These are phyloP conservation scores for Sphaerophoria taeniata DNA, from an alignment of 2,888 invertebrate genomes.

Conservation along the genomic window DNA sequence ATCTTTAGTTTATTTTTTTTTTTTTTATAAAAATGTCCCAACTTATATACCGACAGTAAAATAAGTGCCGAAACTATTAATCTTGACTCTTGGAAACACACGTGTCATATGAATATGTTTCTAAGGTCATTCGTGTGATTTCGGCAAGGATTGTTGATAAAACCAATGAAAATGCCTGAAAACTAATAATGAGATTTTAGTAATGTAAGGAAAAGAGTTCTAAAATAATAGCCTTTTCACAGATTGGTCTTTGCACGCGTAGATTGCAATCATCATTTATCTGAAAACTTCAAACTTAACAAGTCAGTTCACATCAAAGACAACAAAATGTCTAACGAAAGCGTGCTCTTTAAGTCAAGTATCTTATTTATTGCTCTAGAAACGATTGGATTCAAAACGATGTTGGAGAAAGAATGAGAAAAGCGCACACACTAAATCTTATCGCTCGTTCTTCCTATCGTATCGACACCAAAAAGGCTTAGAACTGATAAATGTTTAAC, in stretches of 20 bases:
- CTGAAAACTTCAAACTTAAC: constrained; percentile 25
- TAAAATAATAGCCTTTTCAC: no score
- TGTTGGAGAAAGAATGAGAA: constrained; percentile 12
- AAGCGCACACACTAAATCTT: constrained; percentile 47
- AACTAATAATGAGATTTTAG: no score
- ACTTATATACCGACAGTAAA: no score
- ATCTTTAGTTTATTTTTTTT: constrained; percentile 56
- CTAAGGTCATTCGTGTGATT: no score
- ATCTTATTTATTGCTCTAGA: constrained; percentile 68
- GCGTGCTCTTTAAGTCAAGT: constrained; percentile 48
- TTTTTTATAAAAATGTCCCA: not conserved
- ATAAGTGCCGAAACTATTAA: not conserved
- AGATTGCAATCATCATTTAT: not conserved
- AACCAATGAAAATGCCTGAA: no score
- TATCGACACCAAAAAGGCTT: constrained; percentile 1
- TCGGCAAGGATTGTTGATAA: no score
- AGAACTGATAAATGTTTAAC: constrained; percentile 1
- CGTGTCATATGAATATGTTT: no score
- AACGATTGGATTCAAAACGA: constrained; percentile 58
- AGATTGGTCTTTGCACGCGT: no score
- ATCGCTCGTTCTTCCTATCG: constrained; percentile 34
- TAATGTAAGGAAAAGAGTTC: no score
- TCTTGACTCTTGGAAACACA: no score
- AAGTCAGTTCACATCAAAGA: not conserved
- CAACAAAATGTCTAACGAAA: constrained; percentile 14